Evolutionary conservation across 2,797 vertebrate genomes (phyloP), one percentile per base, ranked within the genome.

Genomic region (Cirrhinus mrigala): DNA sequence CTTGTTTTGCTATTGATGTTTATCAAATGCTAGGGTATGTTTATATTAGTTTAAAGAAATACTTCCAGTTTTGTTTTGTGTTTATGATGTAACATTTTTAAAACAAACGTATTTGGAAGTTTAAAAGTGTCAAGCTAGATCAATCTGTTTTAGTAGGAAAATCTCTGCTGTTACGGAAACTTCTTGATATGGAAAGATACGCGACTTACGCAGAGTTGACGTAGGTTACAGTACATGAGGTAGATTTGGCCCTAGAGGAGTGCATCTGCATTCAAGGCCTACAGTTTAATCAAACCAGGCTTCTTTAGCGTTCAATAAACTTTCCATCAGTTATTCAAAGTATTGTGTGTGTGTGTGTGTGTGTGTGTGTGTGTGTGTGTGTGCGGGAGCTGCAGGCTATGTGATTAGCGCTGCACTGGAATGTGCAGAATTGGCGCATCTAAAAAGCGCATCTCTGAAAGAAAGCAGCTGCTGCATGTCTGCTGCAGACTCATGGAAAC

Each of bases 371-470:
- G 52, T 40, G 56, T 16, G 56, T 52, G 40, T 50, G 69, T 44
- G 50, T 6, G 37, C 6, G 5, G 24, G 18, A 20, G 69, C 74
- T 48, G 27, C 29, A 29, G 15, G 24, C 27, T 64, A 44, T 2
- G 24, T 69, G 68, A 29, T 73, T 37, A 71, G 56, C 48, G 18
- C 20, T 29, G 48, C 54, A 14, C 78, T 70, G 82, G 79, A 85
- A 87, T 87, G 79, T 82, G 86, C 73, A 50, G 78, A 71, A 81
- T 52, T 71, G 54, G 70, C 60, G 29, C 64, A 77, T 70, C 75
- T 58, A 70, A 78, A 82, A 44, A 56, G 83, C 44, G 29, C 37
- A 70, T 58, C 52, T 48, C 9, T n/a, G 56, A 68, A 79, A 8
- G 56, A 68, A 79, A 8, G 20, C 73, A 86, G 62, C 40, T 76